Conservation (phyloP, 2,888 invertebrate species). For the Philereme vetulata region DNA sequence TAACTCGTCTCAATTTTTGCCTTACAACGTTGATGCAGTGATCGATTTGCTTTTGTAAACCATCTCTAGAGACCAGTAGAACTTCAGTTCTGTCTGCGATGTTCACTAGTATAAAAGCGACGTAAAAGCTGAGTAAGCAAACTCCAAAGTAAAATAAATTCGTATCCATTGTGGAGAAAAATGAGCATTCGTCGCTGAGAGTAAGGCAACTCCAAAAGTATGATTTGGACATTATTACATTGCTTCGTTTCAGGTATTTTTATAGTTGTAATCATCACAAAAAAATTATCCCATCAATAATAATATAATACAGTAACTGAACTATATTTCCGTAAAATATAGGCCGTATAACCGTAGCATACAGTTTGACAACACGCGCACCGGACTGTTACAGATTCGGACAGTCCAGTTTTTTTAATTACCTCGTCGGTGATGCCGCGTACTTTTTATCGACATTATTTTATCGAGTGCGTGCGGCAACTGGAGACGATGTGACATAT, state of each 20-base stretch:
- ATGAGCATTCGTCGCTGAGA: conserved; percentile 61
- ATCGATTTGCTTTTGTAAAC: conserved; percentile 58
- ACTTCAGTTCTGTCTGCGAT: conserved; percentile 62
- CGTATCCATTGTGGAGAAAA: conserved; percentile 56
- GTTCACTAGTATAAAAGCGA: conserved; percentile 55
- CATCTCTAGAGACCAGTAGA: conserved; percentile 66
- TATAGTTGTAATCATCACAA: conserved; percentile 5
- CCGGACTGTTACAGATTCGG: conserved; percentile 65
- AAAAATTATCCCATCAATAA: conserved; percentile 36
- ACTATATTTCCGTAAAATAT: no score
- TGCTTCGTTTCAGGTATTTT: background rate
- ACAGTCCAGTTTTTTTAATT: conserved; percentile 54
- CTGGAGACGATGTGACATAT: background rate
- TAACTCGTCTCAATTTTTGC: conserved; percentile 58
- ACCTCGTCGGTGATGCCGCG: conserved; percentile 24
- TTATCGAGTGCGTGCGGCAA: conserved; percentile 10
- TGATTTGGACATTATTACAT: conserved; percentile 43
- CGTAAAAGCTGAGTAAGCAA: conserved; percentile 56
- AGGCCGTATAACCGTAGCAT: no score
- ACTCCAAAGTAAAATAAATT: conserved; percentile 63
- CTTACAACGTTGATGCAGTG: conserved; percentile 58
- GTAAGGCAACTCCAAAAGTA: conserved; percentile 71
- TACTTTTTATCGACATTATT: conserved; percentile 22
- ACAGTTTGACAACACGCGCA: no score
- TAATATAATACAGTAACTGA: no score